A percentile compares a stretch with the other conserved stretches of the same genome.
Evolutionary conservation across 2,113 vertebrate species (phyloP).

Genomic region (Centropus unirufus): DNA sequence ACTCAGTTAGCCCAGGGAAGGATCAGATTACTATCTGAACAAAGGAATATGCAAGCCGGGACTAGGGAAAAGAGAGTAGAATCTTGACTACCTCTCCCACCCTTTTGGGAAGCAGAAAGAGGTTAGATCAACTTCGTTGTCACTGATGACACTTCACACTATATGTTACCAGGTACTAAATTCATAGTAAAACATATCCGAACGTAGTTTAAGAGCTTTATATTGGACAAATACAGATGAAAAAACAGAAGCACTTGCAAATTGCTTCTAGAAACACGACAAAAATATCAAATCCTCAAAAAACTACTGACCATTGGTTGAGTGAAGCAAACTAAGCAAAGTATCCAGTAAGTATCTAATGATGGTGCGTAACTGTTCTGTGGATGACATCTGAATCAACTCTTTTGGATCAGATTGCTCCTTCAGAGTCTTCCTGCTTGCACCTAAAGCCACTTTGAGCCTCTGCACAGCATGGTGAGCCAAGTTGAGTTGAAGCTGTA

Average conservation of each 20-base stretch:
- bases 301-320: conserved; percentile 89
- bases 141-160: not conserved
- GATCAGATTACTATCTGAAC: not conserved
- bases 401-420: conserved; percentile 79
- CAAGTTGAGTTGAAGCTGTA: conserved; percentile 96
- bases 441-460: conserved; percentile 91
- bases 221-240: not conserved
- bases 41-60: not conserved
- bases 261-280: not conserved
- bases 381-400: conserved; percentile 92
- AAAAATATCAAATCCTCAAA: not conserved
- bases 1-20: not conserved
- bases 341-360: conserved; percentile 97
- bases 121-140: not conserved
- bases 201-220: not conserved
- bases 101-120: not conserved
- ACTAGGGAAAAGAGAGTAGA: not conserved
- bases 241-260: not conserved
- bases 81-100: not conserved
- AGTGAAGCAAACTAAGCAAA: conserved; percentile 94
- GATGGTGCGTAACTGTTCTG: conserved; percentile 95
- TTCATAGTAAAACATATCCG: not conserved
- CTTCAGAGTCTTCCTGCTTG: conserved; percentile 82
- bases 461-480: conserved; percentile 96
- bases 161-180: not conserved